Evolutionary conservation across 2,797 vertebrate species (phyloP).

Genomic region (Aulostomus chinensis): DNA sequence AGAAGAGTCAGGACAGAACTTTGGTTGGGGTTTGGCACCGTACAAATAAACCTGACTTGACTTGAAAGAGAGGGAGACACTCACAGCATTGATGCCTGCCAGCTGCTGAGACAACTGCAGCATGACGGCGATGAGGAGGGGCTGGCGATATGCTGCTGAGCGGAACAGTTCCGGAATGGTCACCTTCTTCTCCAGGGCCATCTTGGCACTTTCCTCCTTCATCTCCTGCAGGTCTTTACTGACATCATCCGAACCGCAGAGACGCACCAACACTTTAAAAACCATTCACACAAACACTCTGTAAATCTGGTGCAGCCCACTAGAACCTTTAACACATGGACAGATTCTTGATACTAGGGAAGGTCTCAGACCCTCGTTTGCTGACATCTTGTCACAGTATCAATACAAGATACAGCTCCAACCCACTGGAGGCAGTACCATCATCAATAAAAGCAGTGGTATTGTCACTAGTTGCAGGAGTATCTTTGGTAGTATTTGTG

Average conservation of each 20-base stretch:
- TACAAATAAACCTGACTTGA: too few species aligned
- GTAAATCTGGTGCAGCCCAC: too few species aligned
- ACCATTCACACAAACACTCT: too few species aligned
- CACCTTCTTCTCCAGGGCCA: slow-evolving; percentile 95
- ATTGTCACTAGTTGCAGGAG: not conserved
- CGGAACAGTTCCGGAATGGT: slow-evolving; percentile 91
- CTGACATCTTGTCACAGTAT: too few species aligned
- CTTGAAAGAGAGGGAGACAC: too few species aligned
- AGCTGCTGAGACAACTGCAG: slow-evolving; percentile 96
- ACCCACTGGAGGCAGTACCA: too few species aligned
- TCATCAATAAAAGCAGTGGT: not conserved
- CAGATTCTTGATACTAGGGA: too few species aligned
- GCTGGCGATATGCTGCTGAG: slow-evolving; percentile 85
- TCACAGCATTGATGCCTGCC: slow-evolving; percentile 95
- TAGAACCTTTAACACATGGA: too few species aligned
- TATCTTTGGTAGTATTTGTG: not conserved
- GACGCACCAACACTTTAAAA: slow-evolving; percentile 87
- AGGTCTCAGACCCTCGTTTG: too few species aligned
- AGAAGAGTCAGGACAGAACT: too few species aligned
- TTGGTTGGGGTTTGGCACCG: too few species aligned
- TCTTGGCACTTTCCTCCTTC: slow-evolving; percentile 94
- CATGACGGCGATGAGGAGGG: slow-evolving; percentile 88
- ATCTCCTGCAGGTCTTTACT: slow-evolving; percentile 93
- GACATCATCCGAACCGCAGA: slow-evolving; percentile 89
- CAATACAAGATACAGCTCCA: too few species aligned